phyloP scores from a whole-genome alignment of 2,113 vertebrate genomes.

The Trochalopteron elliotii region DNA sequence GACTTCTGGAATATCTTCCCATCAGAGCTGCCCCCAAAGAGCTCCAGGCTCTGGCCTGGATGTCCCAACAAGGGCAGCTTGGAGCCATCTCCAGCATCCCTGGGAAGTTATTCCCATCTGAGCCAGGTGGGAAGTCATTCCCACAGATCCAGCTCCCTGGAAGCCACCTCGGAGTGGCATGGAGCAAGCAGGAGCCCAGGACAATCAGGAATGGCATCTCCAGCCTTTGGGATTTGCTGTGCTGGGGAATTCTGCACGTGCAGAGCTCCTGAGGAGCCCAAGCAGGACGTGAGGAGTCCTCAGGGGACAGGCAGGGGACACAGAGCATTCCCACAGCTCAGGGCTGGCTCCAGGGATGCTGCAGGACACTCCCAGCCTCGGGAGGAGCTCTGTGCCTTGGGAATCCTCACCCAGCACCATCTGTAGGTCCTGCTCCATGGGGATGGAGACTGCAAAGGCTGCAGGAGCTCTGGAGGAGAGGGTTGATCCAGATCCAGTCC shows the following conservation, averaged over 20 bases:
- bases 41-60: background rate
- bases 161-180: background rate
- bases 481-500: background rate
- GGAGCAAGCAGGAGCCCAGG: background rate
- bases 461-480: background rate
- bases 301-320: background rate
- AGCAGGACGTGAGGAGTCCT: background rate
- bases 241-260: rapidly evolving
- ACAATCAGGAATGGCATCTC: background rate
- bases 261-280: background rate
- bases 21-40: background rate
- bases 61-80: background rate
- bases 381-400: background rate
- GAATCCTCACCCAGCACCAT: background rate
- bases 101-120: rapidly evolving
- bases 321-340: too few species aligned
- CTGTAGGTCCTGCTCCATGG: rapidly evolving
- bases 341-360: rapidly evolving
- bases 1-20: background rate
- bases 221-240: background rate
- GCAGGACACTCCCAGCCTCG: background rate
- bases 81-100: background rate
- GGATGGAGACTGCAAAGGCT: background rate
- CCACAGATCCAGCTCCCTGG: background rate
- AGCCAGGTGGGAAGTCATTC: background rate